Conservation (phyloP, 2,888 invertebrate species). For the Erebia palarica region DNA sequence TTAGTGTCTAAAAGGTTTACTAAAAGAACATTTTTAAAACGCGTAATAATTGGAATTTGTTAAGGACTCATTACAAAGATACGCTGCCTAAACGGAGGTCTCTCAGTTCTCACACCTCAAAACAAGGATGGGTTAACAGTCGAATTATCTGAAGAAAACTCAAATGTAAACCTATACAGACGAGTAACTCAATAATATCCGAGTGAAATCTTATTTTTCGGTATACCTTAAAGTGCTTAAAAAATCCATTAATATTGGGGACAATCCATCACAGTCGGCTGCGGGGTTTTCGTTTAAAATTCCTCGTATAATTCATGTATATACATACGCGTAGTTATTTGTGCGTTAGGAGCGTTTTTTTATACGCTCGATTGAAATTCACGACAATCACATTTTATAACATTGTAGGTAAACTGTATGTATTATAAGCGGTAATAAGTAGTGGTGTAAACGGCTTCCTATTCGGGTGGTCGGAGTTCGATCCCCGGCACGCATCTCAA, state of each 20-base stretch:
- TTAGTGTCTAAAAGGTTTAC: too few species aligned
- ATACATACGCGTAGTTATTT: background rate
- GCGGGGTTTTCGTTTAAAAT: constrained; percentile 24
- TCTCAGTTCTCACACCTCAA: too few species aligned
- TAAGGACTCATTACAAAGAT: too few species aligned
- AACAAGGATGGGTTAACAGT: too few species aligned
- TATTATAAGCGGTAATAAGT: too few species aligned
- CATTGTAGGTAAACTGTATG: background rate
- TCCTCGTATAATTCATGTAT: background rate
- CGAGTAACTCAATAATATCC: background rate
- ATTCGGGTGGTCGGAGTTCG: too few species aligned
- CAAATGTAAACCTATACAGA: background rate
- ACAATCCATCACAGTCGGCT: constrained; percentile 32
- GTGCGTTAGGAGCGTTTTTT: background rate
- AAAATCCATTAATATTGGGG: constrained; percentile 33
- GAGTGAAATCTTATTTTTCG: constrained; percentile 24
- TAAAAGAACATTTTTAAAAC: too few species aligned
- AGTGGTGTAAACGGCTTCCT: too few species aligned
- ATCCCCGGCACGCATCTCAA: too few species aligned
- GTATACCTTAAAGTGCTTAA: constrained; percentile 21
- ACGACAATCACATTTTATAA: background rate
- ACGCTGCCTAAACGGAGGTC: too few species aligned
- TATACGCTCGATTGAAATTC: background rate
- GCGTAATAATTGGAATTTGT: too few species aligned
- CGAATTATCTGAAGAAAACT: background rate